Evolutionary conservation across 2,113 vertebrate genomes (phyloP), one percentile per base, ranked within the genome.

Genomic region (Tringa solitaria): DNA sequence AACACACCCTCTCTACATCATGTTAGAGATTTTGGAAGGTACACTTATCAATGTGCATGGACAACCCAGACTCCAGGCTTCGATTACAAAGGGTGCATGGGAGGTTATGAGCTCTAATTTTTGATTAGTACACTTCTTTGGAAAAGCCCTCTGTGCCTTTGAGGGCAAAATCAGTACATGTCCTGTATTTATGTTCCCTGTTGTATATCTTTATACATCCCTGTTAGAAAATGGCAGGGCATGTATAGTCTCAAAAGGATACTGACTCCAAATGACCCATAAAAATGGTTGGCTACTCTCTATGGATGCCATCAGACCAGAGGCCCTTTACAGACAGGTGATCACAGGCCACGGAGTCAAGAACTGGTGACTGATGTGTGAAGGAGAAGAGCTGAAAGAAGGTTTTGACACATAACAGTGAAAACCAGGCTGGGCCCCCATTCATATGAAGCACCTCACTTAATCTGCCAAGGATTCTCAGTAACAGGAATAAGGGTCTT

Each of bases 291-390:
- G 45, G 11, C 3, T 70, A 70, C 45, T 53, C 54, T 43, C 39
- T 22, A 12, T 14, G 24, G 26, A 61, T n/a, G 74, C 11, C 8
- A 45, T 39, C 27, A 68, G 2, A 15, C 5, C 1, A 0, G 14
- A 20, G 10, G 8, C 26, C 39, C 43, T n/a, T 51, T 5, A 73
- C 33, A 73, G 64, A 56, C 7, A 16, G 22, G 33, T 56, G 15
- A 14, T 20, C 10, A 39, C 18, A 60, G 21, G 35, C 5, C 65
- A 33, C 17, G n/a, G 27, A 63, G 20, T 16, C 32, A 46, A 61
- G 45, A 67, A 5, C 6, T 48, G 23, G 3, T 28, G 8, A 6
- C 4, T 22, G 61, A 24, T 35, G 7, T 11, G 15, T 8, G 18
- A 41, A 74, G 28, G 5, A 83, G 32, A 68, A 26, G 4, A 82